Evolutionary conservation across 2,113 vertebrate genomes (phyloP), one percentile per base, ranked within the genome.

Genomic region (Manacus vitellinus): DNA sequence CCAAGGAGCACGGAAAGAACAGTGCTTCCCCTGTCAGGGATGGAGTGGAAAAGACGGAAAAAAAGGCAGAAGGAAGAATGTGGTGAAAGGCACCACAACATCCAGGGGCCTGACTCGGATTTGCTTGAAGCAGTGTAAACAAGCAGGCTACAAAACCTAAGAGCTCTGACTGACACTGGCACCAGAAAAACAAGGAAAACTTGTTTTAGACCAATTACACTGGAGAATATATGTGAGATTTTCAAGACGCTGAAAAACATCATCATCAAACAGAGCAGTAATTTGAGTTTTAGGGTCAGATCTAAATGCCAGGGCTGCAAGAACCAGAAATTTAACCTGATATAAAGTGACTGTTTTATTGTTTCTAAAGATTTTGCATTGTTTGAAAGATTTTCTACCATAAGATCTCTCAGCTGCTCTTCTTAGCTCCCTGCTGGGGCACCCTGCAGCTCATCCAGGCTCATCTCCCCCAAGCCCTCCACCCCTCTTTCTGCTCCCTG

Each of bases 11-110:
- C 0, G 5, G 89, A 65, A 95, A 93, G 85, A 96, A 95, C 87
- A 91, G 92, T 85, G 84, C 81, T 89, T 93, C 28, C 77, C 74
- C 96, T 97, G 67, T 93, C 78, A 85, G 46, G 46, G 63, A 67
- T 63, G 47, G 78, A 74, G 43, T 10, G 35, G 81, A 70, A 94
- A 85, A 95, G 66, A 27, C 30, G 72, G 84, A 10, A 63, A 72
- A 87, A 88, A 68, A 76, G 28, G 30, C 91, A 33, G 35, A 68
- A 91, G 67, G 77, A 91, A 94, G 84, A 94, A 85, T 66, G 81
- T 2, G 13, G 63, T 81, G 73, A 95, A 91, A 95, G 44, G 83
- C 91, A 94, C 31, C 65, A 72, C 39, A 54, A 49, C 70, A 72
- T 47, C 61, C 68, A 91, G 44, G n/a, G 17, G 39, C 61, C 49